Evolutionary conservation across 2,888 invertebrate genomes (phyloP).

Genomic region (Eudasyphora cyanicolor): DNA sequence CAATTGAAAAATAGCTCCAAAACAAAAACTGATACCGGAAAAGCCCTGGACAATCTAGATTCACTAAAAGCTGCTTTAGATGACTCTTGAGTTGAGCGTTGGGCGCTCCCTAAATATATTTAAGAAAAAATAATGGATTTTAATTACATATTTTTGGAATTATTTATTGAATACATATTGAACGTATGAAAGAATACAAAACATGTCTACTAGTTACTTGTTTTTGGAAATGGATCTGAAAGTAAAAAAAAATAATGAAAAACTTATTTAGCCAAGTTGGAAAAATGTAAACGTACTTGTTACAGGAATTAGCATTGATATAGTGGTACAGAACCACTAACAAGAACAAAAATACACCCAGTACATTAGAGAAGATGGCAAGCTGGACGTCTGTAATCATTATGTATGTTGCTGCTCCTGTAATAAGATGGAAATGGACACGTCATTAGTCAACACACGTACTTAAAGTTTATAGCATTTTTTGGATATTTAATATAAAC

Average conservation of each 20-base stretch:
- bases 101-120: not conserved
- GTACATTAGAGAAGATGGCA: conserved; percentile 96
- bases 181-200: not conserved
- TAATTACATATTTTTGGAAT: not conserved
- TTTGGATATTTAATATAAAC: no score
- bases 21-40: not conserved
- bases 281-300: conserved; percentile 66
- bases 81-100: not conserved
- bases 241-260: conserved; percentile 25
- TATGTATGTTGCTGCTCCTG: conserved; percentile 60
- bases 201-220: conserved; percentile 55
- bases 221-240: conserved; percentile 64
- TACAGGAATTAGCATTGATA: conserved; percentile 88
- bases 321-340: conserved; percentile 98
- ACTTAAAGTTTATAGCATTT: no score
- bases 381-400: conserved; percentile 99
- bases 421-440: conserved; percentile 39
- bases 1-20: conserved; percentile 53
- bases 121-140: not conserved
- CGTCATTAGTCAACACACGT: conserved; percentile 34
- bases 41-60: conserved; percentile 66
- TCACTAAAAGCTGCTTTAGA: conserved; percentile 69
- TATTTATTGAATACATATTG: conserved; percentile 49
- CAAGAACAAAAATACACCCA: conserved; percentile 94
- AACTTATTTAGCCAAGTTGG: not conserved